Base-by-base conservation (phyloP, 1,140 invertebrate genomes). In the Leptinotarsa lineolata region DNA sequence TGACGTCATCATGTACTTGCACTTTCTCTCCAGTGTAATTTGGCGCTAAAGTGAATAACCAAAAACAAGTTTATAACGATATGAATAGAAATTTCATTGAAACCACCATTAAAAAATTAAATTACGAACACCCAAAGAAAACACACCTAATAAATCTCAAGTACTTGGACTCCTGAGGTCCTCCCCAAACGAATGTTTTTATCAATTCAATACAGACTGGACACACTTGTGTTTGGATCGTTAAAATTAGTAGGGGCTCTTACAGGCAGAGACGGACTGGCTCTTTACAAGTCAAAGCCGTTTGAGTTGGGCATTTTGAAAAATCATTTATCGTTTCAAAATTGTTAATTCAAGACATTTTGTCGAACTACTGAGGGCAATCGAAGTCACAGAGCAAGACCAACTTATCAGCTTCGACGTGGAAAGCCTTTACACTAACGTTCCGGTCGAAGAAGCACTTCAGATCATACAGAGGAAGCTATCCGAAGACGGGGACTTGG, bases 21-120 rank as follows among this genome's bases (percentile, higher is more conserved):
- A 8, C 8, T 39, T 39, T 39, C 30, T 39, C 8, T 39, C 8
- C 48, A n/a, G 48, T n/a, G n/a, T 16, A 18, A 54, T 54, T 54
- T 54, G 48, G 48, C 48, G 48, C 15, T 54, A 54, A 54, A 8
- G 48, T 54, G 48, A 54, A 11, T 8, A 39, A 39, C 30, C 8
- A 18, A 54, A 54, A 54, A 54, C 48, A 54, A 4, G 48, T 54
- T 54, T 18, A n/a, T 54, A 39, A 54, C 48, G 48, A 54, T 54
- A 54, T 54, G 48, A 54, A 54, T 54, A 54, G 4, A 54, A 5
- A 16, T 54, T 18, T 54, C 16, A 54, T 54, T 54, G 12, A 54
- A 54, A 54, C 48, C 48, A 54, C 48, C 48, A 54, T n/a, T 54
- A 54, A 54, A 54, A 54, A 54, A 54, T 54, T 54, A 54, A 54